phyloP scores from a whole-genome alignment of 2,797 vertebrate genomes.

The Anabacerthia variegaticeps region DNA sequence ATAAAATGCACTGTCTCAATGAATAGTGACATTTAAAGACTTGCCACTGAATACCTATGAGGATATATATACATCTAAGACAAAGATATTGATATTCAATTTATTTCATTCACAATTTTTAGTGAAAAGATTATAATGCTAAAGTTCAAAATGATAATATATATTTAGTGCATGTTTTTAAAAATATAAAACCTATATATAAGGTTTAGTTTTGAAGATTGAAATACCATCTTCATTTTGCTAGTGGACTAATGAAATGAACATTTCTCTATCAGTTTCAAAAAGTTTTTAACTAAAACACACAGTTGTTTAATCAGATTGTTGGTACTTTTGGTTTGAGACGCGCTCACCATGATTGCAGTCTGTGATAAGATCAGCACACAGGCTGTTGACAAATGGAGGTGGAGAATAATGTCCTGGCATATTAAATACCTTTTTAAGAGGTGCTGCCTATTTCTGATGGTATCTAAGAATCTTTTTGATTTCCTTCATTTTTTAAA shows the following conservation, averaged over 20 bases:
- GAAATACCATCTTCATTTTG: neutral
- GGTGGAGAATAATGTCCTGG: neutral
- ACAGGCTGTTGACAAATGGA: neutral
- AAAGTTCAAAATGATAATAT: neutral
- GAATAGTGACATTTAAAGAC: constrained; percentile 59
- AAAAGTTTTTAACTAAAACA: neutral
- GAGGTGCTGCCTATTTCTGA: neutral
- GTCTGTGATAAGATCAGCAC: neutral
- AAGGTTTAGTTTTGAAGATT: neutral
- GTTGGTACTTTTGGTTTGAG: neutral
- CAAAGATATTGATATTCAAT: neutral
- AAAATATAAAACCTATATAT: constrained; percentile 1
- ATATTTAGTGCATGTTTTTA: neutral
- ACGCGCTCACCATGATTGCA: neutral
- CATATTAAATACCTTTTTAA: neutral
- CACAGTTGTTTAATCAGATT: neutral
- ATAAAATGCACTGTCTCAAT: constrained; percentile 6
- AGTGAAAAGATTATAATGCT: neutral
- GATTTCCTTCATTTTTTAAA: neutral
- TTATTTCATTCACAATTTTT: neutral
- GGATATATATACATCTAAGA: neutral
- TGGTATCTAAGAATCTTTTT: neutral
- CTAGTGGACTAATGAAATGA: neutral
- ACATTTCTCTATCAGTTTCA: neutral
- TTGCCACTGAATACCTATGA: constrained; percentile 22